phyloP scores from a whole-genome alignment of 1,140 invertebrate genomes.

The Pectinophora gossypiella region DNA sequence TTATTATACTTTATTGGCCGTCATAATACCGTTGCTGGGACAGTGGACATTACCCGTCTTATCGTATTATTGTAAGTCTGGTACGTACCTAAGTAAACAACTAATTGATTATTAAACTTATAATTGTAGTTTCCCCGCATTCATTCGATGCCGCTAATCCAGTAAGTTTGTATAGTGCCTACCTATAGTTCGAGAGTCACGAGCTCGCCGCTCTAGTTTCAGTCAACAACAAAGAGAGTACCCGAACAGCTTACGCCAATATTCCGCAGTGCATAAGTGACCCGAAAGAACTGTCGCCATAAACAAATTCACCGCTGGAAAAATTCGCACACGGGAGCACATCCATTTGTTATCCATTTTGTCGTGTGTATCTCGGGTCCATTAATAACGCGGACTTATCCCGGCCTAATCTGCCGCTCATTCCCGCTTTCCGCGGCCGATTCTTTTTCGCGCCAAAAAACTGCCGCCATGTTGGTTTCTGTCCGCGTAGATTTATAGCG shows the following conservation, averaged over 20 bases:
- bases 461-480: slow-evolving; percentile 44
- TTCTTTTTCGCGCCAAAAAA: slow-evolving; percentile 65
- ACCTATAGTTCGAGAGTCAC: too few relatives aligned
- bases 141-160: neutral
- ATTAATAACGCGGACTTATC: slow-evolving; percentile 69
- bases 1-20: slow-evolving; percentile 14
- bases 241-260: neutral
- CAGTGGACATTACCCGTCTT: neutral
- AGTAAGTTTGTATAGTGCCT: neutral
- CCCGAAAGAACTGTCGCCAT: slow-evolving; percentile 18
- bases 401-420: slow-evolving; percentile 66
- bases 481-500: slow-evolving; percentile 62
- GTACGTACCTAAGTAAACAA: neutral
- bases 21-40: neutral
- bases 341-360: slow-evolving; percentile 58
- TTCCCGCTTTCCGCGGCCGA: slow-evolving; percentile 69
- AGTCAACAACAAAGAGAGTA: neutral
- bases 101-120: neutral
- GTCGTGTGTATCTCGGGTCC: slow-evolving; percentile 61
- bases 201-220: too few relatives aligned
- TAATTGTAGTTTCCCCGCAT: neutral
- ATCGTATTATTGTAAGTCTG: too few relatives aligned
- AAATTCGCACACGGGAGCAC: slow-evolving; percentile 25
- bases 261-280: neutral
- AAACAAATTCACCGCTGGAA: slow-evolving; percentile 44